Conservation (phyloP, 2,113 vertebrate genomes). For the Paradisaea rubra region DNA sequence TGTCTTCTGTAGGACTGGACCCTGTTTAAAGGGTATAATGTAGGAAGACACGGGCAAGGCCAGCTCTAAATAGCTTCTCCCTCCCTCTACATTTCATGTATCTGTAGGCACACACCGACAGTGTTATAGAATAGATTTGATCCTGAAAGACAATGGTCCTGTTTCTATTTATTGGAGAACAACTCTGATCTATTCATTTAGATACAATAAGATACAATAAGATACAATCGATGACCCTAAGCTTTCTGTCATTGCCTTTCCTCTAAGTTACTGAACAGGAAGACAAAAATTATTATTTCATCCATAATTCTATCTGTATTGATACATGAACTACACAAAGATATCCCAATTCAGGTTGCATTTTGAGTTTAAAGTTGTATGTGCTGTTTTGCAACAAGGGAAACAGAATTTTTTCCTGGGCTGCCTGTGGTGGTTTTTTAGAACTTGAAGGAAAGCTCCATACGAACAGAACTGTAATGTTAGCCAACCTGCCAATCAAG, state of each 20-base stretch:
- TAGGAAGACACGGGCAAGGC: neutral
- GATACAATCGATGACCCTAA: neutral
- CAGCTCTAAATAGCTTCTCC: neutral
- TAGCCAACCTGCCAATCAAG: conserved; percentile 82
- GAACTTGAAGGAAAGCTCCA: conserved; percentile 65
- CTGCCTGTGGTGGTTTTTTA: conserved; percentile 42
- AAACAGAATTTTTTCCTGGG: conserved; percentile 26
- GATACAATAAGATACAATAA: neutral
- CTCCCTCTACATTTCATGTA: neutral
- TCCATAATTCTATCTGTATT: neutral
- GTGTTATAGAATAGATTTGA: neutral
- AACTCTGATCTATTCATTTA: neutral
- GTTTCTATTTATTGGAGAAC: neutral
- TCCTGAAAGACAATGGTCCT: neutral
- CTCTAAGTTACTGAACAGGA: neutral
- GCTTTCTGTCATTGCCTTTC: neutral
- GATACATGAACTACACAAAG: neutral
- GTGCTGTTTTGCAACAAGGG: conserved; percentile 37
- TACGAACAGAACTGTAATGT: conserved; percentile 72
- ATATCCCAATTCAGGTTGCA: neutral
- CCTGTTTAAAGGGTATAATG: neutral
- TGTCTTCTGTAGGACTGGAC: neutral
- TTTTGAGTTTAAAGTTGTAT: conserved; percentile 46
- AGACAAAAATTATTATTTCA: neutral
- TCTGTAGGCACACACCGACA: neutral